phyloP scores from a whole-genome alignment of 2,888 invertebrate species.

The Tenthredo amoena region DNA sequence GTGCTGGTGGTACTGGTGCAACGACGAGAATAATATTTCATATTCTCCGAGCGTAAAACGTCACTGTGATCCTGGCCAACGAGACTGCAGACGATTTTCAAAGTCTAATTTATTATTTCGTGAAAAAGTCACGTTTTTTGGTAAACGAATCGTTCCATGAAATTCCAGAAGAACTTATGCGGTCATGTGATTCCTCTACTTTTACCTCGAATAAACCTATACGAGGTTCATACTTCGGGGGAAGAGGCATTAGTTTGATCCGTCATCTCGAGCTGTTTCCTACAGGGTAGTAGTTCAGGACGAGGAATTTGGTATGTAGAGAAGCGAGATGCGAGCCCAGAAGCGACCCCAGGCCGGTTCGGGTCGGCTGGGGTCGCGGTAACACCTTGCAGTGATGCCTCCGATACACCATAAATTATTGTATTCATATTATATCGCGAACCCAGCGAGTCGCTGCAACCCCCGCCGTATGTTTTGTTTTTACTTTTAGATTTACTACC shows the following conservation, averaged over 20 bases:
- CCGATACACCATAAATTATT: constrained; percentile 72
- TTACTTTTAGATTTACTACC: constrained; percentile 68
- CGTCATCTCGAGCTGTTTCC: constrained; percentile 29
- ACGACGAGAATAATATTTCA: constrained; percentile 55
- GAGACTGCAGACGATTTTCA: constrained; percentile 14
- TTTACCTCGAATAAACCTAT: not conserved
- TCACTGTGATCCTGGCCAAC: constrained; percentile 2
- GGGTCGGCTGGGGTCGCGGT: constrained; percentile 63
- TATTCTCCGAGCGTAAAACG: constrained; percentile 7
- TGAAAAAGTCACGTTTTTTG: not conserved
- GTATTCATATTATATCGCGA: constrained; percentile 68
- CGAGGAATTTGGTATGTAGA: constrained; percentile 45
- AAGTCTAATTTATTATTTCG: constrained; percentile 2
- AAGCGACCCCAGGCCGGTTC: constrained; percentile 21
- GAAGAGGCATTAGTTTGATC: constrained; percentile 18
- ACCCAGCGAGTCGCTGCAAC: constrained; percentile 25
- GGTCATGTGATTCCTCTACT: not conserved
- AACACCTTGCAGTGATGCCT: constrained; percentile 72
- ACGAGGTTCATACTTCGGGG: not conserved
- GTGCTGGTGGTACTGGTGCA: constrained; percentile 13
- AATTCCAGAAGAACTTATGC: not conserved
- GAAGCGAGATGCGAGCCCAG: constrained; percentile 22
- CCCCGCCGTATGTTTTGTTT: constrained; percentile 62
- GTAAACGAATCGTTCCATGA: not conserved
- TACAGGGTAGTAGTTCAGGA: not conserved